These are phyloP conservation scores for Edolisoma coerulescens DNA, from an alignment of 2,113 vertebrate genomes.

Conservation along the genomic window DNA sequence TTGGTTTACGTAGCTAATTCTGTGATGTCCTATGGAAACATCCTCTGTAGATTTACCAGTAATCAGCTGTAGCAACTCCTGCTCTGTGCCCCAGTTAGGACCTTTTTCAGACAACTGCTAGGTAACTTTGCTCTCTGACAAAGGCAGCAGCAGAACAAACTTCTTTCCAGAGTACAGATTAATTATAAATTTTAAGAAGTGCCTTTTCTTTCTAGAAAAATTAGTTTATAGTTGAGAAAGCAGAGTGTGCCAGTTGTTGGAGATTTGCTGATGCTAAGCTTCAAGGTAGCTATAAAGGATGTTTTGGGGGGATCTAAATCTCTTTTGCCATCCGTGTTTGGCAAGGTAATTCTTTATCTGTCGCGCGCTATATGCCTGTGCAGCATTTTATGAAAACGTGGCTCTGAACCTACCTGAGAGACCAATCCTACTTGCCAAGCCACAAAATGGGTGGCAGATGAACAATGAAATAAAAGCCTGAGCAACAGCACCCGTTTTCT, in stretches of 20 bases:
- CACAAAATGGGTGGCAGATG: background rate
- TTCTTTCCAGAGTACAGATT: background rate
- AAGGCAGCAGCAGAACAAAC: background rate
- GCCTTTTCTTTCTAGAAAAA: background rate
- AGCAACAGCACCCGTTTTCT: background rate
- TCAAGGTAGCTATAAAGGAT: background rate
- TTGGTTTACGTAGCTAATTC: background rate
- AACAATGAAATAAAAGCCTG: background rate
- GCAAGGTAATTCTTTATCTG: background rate
- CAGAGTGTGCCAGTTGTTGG: background rate
- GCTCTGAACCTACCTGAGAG: background rate
- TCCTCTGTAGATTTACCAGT: background rate
- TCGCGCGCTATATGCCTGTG: rapidly evolving
- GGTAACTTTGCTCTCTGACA: background rate
- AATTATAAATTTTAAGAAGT: background rate
- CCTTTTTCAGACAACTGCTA: background rate
- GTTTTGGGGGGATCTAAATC: background rate
- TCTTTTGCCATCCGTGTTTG: background rate
- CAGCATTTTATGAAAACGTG: background rate
- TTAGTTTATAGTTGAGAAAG: background rate
- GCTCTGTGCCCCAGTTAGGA: background rate
- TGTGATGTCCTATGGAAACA: background rate
- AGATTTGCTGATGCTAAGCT: background rate
- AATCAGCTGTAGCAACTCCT: background rate
- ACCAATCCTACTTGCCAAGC: background rate